These are phyloP conservation scores for Potorous gilbertii DNA, from an alignment of 2,797 vertebrate species.

Conservation along the genomic window DNA sequence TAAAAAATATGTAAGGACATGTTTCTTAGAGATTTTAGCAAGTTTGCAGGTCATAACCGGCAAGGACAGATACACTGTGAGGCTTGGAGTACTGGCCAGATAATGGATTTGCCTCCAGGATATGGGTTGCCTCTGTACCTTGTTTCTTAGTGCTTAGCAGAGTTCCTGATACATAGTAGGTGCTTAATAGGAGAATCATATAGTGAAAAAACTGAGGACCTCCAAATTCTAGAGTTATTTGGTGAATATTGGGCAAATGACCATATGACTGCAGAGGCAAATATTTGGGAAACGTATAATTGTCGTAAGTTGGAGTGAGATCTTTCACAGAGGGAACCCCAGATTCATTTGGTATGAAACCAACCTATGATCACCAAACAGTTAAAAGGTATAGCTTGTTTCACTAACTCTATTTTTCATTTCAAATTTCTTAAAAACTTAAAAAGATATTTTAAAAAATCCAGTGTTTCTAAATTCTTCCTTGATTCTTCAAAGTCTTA, in stretches of 20 bases:
- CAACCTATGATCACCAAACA: not conserved
- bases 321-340: not conserved
- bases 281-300: not conserved
- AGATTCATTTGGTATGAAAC: not conserved
- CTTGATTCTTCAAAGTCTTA: conserved; percentile 8
- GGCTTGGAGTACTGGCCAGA: not conserved
- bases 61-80: not conserved
- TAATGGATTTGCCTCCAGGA: not conserved
- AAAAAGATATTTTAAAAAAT: not conserved
- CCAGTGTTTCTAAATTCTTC: not conserved
- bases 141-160: not conserved
- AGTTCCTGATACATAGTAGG: not conserved
- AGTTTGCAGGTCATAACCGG: not conserved
- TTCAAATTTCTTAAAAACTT: conserved; percentile 29
- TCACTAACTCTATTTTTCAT: not conserved
- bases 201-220: not conserved
- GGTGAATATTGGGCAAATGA: not conserved
- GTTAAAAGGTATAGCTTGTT: not conserved
- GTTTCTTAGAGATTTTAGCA: not conserved
- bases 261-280: not conserved
- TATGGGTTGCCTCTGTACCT: not conserved
- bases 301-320: not conserved
- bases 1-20: not conserved
- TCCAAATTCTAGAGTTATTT: not conserved
- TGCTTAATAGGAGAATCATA: not conserved